Conservation (phyloP, 2,113 vertebrate genomes). For the Psophia crepitans region DNA sequence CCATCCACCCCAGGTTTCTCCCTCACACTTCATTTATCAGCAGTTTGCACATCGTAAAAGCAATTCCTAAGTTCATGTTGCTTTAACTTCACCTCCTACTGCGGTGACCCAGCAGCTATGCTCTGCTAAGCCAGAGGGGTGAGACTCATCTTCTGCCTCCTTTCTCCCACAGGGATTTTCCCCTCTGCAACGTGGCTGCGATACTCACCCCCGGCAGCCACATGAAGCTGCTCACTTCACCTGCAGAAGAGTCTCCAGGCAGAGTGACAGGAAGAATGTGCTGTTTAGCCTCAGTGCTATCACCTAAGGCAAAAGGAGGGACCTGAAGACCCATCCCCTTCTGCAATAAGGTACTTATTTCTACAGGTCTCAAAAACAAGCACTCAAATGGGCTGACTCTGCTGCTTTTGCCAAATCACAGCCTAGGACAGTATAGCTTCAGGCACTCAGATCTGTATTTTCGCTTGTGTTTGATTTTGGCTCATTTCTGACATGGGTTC, state of each 20-base stretch:
- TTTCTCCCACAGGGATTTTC: background rate
- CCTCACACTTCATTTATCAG: background rate
- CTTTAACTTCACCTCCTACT: background rate
- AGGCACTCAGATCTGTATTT: background rate
- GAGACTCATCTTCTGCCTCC: background rate
- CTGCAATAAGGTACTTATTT: background rate
- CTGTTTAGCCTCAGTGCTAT: background rate
- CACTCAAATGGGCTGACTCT: background rate
- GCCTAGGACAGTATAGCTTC: background rate
- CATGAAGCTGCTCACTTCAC: background rate
- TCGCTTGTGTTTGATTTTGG: background rate
- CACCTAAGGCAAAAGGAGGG: background rate
- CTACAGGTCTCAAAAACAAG: background rate
- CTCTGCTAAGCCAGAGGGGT: background rate
- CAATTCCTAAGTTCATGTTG: background rate
- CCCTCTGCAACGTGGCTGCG: background rate
- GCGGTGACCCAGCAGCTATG: background rate
- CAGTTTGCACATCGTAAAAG: background rate
- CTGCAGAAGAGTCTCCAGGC: background rate
- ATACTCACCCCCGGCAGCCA: background rate
- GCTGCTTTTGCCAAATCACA: background rate
- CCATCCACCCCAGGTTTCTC: background rate
- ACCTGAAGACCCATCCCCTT: background rate
- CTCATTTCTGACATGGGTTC: background rate
- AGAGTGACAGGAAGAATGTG: background rate